These are phyloP conservation scores for Danaus melanippus DNA, from an alignment of 1,140 invertebrate species.

Conservation along the genomic window DNA sequence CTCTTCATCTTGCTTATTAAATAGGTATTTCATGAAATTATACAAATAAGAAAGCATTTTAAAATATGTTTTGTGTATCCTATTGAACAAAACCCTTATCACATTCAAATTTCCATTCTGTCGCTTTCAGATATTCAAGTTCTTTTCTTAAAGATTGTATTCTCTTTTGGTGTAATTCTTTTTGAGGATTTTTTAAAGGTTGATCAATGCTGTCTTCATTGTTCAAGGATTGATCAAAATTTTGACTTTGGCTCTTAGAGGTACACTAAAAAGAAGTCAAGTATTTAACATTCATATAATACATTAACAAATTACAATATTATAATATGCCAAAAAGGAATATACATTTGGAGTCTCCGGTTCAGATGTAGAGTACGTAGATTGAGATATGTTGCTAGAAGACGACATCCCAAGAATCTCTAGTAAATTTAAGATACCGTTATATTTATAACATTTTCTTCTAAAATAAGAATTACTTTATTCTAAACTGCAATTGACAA, in stretches of 20 bases:
- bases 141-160: constrained; percentile 77
- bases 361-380: constrained; percentile 55
- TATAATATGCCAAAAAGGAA: constrained; percentile 4
- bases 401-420: constrained; percentile 43
- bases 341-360: constrained; percentile 57
- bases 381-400: constrained; percentile 59
- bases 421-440: too few species aligned
- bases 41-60: constrained; percentile 49
- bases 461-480: too few species aligned
- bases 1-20: constrained; percentile 28
- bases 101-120: constrained; percentile 80
- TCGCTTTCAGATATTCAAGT: constrained; percentile 77
- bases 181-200: constrained; percentile 47
- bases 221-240: constrained; percentile 52
- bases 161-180: constrained; percentile 73
- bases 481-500: too few species aligned
- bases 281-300: too few species aligned
- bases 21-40: constrained; percentile 42
- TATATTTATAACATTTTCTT: too few species aligned
- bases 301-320: too few species aligned
- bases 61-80: constrained; percentile 3
- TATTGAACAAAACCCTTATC: constrained; percentile 60
- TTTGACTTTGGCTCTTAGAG: constrained; percentile 41
- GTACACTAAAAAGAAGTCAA: constrained; percentile 33
- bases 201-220: constrained; percentile 52